These are phyloP conservation scores for Pardalotus punctatus DNA, from an alignment of 2,113 vertebrate genomes.

Conservation along the genomic window DNA sequence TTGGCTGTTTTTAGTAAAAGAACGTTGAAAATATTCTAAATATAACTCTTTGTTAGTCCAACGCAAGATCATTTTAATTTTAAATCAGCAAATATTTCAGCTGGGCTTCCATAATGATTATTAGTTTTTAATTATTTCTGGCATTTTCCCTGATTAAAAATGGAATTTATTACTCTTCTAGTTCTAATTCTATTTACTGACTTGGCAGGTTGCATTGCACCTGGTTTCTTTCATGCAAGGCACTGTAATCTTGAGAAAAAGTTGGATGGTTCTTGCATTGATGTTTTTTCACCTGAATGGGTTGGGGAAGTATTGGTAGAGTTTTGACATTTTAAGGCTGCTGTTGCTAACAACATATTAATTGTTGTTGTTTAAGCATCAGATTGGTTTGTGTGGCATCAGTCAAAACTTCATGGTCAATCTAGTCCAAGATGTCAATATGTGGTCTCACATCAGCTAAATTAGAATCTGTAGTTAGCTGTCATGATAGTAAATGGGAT, in stretches of 20 bases:
- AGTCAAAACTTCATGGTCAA: accelerated
- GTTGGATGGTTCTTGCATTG: background rate
- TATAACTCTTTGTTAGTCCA: background rate
- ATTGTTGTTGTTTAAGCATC: background rate
- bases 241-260: background rate
- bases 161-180: background rate
- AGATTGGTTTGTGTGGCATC: background rate
- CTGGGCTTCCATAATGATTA: background rate
- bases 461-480: background rate
- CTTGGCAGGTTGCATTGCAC: background rate
- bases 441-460: background rate
- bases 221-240: background rate
- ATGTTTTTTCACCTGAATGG: background rate
- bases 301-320: background rate
- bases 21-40: background rate
- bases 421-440: background rate
- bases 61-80: background rate
- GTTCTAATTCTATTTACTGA: background rate
- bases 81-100: background rate
- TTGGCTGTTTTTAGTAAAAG: background rate
- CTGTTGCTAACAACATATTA: background rate
- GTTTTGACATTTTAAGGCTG: background rate
- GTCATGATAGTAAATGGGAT: background rate
- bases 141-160: conserved; percentile 6
- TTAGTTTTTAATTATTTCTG: conserved; percentile 21